phyloP scores from a whole-genome alignment of 2,797 vertebrate species.

The Micrastur ruficollis region DNA sequence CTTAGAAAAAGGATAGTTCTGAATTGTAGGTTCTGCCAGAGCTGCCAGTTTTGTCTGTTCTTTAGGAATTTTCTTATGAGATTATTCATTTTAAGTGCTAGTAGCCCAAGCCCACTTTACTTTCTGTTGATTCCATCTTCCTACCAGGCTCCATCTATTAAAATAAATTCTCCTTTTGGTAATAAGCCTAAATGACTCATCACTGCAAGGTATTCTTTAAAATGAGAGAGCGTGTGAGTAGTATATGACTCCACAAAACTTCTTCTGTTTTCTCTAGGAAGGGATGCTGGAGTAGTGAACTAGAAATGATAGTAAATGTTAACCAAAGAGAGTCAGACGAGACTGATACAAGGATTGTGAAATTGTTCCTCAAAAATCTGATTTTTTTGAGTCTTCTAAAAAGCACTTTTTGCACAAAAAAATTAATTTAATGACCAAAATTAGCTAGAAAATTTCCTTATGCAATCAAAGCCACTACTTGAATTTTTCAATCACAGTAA shows the following conservation, averaged over 20 bases:
- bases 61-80: not conserved
- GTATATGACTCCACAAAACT: not conserved
- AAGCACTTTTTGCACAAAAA: accelerated
- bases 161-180: not conserved
- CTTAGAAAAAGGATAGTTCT: not conserved
- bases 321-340: not conserved
- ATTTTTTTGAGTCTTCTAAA: not conserved
- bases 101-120: not conserved
- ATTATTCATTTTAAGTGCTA: not conserved
- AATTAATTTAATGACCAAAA: not conserved
- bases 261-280: not conserved
- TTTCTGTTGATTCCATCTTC: not conserved
- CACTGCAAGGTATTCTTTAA: not conserved
- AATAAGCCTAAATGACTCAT: not conserved
- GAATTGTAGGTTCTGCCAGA: not conserved
- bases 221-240: not conserved
- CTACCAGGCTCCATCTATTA: not conserved
- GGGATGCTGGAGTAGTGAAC: not conserved
- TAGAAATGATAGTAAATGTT: not conserved
- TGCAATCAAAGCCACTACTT: not conserved
- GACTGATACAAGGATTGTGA: not conserved
- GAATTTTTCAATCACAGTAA: not conserved
- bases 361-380: not conserved
- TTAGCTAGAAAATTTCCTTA: not conserved
- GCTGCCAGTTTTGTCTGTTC: not conserved